Conservation (phyloP, 2,113 vertebrate species). For the Myiozetetes cayanensis region DNA sequence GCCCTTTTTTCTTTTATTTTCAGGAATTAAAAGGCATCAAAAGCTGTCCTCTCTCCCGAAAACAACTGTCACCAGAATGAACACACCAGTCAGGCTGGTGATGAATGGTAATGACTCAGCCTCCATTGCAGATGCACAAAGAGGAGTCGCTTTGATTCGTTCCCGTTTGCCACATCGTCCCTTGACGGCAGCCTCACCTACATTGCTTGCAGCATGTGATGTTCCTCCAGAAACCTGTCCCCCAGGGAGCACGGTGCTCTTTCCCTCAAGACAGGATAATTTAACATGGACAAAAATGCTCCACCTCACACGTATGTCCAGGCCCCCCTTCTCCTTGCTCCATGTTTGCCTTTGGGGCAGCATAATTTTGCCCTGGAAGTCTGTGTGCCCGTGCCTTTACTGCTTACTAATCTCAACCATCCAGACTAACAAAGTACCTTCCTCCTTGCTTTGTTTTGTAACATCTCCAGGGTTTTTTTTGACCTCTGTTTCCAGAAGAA, state of each 20-base stretch:
- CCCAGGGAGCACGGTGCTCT: background rate
- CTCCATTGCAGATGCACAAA: slow-evolving; percentile 23
- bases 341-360: background rate
- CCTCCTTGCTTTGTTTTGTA: background rate
- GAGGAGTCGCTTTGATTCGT: slow-evolving; percentile 21
- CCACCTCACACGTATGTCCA: accelerated
- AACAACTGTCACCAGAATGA: slow-evolving; percentile 57
- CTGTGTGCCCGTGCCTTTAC: background rate
- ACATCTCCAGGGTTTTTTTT: background rate
- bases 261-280: background rate
- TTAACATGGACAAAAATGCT: background rate
- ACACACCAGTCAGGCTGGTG: background rate
- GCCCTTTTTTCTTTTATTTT: slow-evolving; percentile 43
- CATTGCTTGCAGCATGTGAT: background rate
- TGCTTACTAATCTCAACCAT: background rate
- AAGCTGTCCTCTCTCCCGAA: slow-evolving; percentile 28
- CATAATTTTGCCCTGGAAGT: background rate
- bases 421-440: background rate
- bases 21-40: slow-evolving; percentile 40
- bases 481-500: background rate
- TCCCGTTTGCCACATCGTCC: background rate
- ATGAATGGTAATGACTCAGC: slow-evolving; percentile 37
- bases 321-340: background rate
- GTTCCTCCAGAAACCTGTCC: background rate
- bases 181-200: background rate